A percentile compares a stretch with the other conserved stretches of the same genome.
These are phyloP conservation scores for Idaea biselata DNA, from an alignment of 2,888 invertebrate species.

Conservation along the genomic window DNA sequence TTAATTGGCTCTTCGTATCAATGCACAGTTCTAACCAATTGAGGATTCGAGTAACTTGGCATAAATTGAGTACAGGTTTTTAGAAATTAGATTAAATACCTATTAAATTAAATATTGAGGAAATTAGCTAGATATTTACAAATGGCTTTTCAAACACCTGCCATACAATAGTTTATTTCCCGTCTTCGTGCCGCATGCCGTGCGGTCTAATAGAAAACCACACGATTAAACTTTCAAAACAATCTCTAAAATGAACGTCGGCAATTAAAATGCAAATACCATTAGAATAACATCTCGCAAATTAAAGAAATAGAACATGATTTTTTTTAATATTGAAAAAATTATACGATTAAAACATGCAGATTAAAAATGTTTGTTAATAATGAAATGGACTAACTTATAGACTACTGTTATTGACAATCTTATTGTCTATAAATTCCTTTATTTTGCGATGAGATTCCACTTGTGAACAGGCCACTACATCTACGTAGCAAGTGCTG, in stretches of 20 bases:
- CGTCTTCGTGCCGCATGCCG: not conserved
- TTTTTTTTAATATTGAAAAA: not conserved
- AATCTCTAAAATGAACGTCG: not conserved
- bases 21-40: too few relatives aligned
- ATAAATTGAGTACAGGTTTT: too few relatives aligned
- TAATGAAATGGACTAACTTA: not conserved
- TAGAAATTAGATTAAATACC: too few relatives aligned
- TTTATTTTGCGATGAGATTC: constrained; percentile 28
- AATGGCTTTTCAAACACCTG: not conserved
- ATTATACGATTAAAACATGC: not conserved
- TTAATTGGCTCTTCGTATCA: too few relatives aligned
- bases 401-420: not conserved
- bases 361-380: not conserved
- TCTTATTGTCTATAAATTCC: constrained; percentile 19
- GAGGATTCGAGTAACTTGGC: too few relatives aligned
- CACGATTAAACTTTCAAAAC: not conserved
- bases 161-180: not conserved
- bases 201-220: not conserved
- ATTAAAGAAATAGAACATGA: not conserved
- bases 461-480: constrained; percentile 17
- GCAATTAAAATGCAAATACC: not conserved
- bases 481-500: constrained; percentile 21
- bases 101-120: not conserved
- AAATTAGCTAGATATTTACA: not conserved
- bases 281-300: not conserved